Evolutionary conservation across 1,140 invertebrate genomes (phyloP).

Genomic region (Spodoptera litura): DNA sequence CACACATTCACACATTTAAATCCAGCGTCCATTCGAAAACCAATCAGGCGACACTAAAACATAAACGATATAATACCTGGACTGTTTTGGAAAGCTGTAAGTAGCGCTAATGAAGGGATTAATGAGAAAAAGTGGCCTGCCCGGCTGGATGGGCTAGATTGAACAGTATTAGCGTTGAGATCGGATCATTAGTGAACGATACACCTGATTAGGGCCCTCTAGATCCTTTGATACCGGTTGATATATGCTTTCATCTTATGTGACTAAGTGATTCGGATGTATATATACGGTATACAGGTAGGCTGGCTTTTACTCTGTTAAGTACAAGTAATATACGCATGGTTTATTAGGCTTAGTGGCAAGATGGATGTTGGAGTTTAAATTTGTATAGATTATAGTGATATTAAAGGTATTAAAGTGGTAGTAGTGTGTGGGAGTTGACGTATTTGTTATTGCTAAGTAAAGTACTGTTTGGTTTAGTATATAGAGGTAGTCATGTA

Average conservation of each 20-base stretch:
- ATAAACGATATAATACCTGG: conserved; percentile 4
- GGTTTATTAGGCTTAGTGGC: too few relatives aligned
- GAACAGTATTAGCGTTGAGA: conserved; percentile 69
- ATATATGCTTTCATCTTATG: conserved; percentile 52
- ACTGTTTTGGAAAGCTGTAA: conserved; percentile 56
- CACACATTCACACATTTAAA: not conserved
- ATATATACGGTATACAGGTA: not conserved
- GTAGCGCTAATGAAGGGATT: conserved; percentile 76
- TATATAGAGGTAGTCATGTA: too few relatives aligned
- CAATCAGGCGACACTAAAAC: not conserved
- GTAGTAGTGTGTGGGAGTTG: too few relatives aligned
- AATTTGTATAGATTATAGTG: too few relatives aligned
- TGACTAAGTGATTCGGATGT: conserved; percentile 51
- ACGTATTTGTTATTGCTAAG: too few relatives aligned
- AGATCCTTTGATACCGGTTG: conserved; percentile 52
- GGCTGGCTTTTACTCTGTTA: not conserved
- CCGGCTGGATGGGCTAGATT: conserved; percentile 64
- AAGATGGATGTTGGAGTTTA: too few relatives aligned
- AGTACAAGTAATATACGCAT: not conserved
- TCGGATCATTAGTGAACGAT: conserved; percentile 75
- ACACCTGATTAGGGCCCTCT: conserved; percentile 71
- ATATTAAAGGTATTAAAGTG: too few relatives aligned
- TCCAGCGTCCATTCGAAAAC: not conserved
- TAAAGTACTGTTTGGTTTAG: too few relatives aligned
- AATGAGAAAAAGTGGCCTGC: conserved; percentile 74